Evolutionary conservation across 2,888 invertebrate genomes (phyloP).

Genomic region (Zeuzera pyrina): DNA sequence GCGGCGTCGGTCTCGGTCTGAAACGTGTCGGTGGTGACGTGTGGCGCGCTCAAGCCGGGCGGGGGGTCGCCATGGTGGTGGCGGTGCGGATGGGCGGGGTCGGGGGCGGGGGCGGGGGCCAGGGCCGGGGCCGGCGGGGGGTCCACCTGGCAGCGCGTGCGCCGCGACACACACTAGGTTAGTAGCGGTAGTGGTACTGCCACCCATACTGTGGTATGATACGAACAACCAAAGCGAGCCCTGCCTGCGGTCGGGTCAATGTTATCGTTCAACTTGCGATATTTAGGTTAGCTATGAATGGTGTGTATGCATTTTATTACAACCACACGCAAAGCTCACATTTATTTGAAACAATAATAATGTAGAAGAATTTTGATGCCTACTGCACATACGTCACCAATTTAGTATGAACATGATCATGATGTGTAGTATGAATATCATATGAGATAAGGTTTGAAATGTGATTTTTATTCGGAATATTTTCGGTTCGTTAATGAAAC

Average conservation of each 20-base stretch:
- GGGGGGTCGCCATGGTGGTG: slow-evolving; percentile 61
- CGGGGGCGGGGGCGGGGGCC: slow-evolving; percentile 27
- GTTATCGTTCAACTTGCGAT: too few relatives aligned
- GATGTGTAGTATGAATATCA: too few relatives aligned
- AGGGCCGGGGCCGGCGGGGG: slow-evolving; percentile 26
- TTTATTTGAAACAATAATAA: slow-evolving; percentile 2
- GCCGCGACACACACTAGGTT: slow-evolving; percentile 59
- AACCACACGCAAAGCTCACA: slow-evolving; percentile 58
- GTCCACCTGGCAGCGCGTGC: slow-evolving; percentile 52
- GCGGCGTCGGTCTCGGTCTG: slow-evolving; percentile 51
- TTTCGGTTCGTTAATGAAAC: too few relatives aligned
- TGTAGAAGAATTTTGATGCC: too few relatives aligned
- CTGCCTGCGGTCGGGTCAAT: slow-evolving; percentile 38
- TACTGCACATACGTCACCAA: too few relatives aligned
- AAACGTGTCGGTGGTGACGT: slow-evolving; percentile 62
- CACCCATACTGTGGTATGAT: slow-evolving; percentile 24
- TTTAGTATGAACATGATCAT: too few relatives aligned
- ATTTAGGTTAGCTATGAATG: neutral
- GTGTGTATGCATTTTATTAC: slow-evolving; percentile 21
- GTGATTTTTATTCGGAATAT: too few relatives aligned
- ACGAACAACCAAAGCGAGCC: slow-evolving; percentile 25
- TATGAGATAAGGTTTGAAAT: too few relatives aligned
- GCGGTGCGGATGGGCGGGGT: slow-evolving; percentile 53
- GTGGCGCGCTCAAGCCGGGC: slow-evolving; percentile 32
- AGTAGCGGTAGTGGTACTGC: too few relatives aligned